Evolutionary conservation across 1,140 invertebrate genomes (phyloP), one percentile per base, ranked within the genome.

Genomic region (Propsilocerus akamusi): DNA sequence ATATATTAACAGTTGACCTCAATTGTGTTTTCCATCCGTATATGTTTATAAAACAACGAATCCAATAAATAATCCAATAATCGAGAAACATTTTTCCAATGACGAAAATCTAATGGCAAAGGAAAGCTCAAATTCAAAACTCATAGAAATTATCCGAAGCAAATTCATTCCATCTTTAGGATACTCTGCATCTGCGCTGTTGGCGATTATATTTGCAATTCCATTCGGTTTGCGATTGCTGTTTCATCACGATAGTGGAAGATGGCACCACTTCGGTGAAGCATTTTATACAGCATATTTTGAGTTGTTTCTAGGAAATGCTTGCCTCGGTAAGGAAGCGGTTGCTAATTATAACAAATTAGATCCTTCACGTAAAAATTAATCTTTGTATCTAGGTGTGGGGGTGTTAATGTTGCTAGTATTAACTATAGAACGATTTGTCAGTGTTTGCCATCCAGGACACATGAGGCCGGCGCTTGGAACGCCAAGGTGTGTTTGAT

Each of bases 361-460:
- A 2, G 20, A 46, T 26, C 5, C 22, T 52, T 48, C 12, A 11
- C 28, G 3, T 23, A 37, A 25, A 11, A 46, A 26, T 51, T 17
- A 6, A 14, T 46, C 8, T 28, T 26, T 48, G 7, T 49, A 52
- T 56, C 10, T 56, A 79, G 79, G 79, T 17, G 71, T 81, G 3
- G 77, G 82, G 11, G 82, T 86, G 0, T 75, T 88, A 66, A 83
- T 83, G 77, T 72, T 89, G 5, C 70, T 86, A 25, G 82, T 81
- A 11, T 71, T 88, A 53, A 87, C 83, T 10, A 69, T 84, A 14
- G 84, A 87, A 62, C 70, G 84, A 7, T 88, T 86, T 65, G 73
- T 86, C 3, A 84, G 83, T 30, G 83, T 89, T 2, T 88, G 85
- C 58, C 80, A 83, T 64, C 80, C 83, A 17, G 74, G 77, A 11